Conservation (phyloP, 2,113 vertebrate species). For the Parotia lawesii region DNA sequence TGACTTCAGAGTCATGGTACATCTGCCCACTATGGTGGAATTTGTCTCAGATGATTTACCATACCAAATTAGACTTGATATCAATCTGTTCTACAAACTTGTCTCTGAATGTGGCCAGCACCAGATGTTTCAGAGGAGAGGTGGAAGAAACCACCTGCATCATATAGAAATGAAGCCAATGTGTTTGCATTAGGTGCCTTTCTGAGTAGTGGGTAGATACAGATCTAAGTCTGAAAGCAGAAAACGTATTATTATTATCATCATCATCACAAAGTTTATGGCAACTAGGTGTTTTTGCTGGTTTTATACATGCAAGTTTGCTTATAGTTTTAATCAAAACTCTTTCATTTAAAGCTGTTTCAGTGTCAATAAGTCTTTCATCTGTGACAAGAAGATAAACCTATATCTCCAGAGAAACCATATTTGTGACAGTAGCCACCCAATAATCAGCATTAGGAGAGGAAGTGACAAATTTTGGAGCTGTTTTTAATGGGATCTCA, state of each 20-base stretch:
- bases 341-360: background rate
- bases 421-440: background rate
- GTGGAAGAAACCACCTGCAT: background rate
- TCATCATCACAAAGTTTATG: background rate
- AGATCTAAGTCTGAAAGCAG: background rate
- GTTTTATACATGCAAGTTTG: background rate
- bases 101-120: background rate
- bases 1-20: background rate
- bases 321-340: background rate
- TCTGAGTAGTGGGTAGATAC: background rate
- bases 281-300: background rate
- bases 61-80: background rate
- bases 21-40: background rate
- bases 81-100: background rate
- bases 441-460: background rate
- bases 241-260: background rate
- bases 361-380: background rate
- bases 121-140: constrained; percentile 19
- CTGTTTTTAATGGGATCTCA: background rate
- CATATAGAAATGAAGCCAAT: background rate
- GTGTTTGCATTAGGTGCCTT: background rate
- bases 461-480: background rate
- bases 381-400: background rate
- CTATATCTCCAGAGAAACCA: background rate
- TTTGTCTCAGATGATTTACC: background rate